These are phyloP conservation scores for Lipotes vexillifer DNA, from an alignment of 2,113 vertebrate genomes.

Conservation along the genomic window DNA sequence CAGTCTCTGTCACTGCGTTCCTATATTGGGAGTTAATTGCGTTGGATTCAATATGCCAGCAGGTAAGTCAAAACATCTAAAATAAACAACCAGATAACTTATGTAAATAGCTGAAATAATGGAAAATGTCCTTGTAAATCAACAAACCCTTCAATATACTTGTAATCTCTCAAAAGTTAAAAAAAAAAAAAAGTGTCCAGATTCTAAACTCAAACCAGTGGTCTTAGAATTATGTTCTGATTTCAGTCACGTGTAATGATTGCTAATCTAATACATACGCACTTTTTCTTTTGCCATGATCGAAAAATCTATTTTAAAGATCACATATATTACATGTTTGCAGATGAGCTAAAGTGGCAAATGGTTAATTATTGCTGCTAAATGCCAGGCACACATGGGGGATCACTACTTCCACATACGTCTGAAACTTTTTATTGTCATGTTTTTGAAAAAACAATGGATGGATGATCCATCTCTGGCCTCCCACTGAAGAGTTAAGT, in stretches of 20 bases:
- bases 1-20: rapidly evolving
- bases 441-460: not conserved
- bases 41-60: not conserved
- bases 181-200: no score
- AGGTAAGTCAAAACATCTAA: not conserved
- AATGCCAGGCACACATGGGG: not conserved
- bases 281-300: not conserved
- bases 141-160: not conserved
- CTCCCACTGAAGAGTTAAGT: not conserved
- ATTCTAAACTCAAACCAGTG: not conserved
- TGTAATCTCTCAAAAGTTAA: not conserved
- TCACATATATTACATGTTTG: not conserved
- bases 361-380: no score
- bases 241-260: rapidly evolving
- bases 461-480: rapidly evolving
- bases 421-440: not conserved
- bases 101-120: rapidly evolving
- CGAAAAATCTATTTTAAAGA: not conserved
- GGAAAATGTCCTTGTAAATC: not conserved
- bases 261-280: not conserved
- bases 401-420: not conserved
- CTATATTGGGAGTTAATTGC: rapidly evolving
- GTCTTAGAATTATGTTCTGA: not conserved
- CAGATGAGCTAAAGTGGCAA: not conserved
- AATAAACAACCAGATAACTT: not conserved